Conservation (phyloP, 2,797 vertebrate genomes). For the Halcyon badia region DNA sequence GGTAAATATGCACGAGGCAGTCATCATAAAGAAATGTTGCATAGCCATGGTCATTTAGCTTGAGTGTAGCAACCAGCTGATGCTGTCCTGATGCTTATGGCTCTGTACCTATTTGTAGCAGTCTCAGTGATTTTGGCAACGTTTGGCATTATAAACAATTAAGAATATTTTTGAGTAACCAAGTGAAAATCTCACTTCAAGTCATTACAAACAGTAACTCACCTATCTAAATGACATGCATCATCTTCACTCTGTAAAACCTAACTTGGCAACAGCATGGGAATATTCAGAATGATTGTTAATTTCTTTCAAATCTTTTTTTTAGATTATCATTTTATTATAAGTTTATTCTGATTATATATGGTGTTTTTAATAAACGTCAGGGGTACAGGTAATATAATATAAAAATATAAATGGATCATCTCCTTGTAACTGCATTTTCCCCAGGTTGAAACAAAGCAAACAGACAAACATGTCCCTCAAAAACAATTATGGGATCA, state of each 20-base stretch:
- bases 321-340: not conserved
- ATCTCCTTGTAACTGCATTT: not conserved
- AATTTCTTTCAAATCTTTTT: not conserved
- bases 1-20: not conserved
- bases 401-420: not conserved
- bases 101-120: not conserved
- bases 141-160: not conserved
- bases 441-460: not conserved
- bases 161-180: not conserved
- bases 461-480: not conserved
- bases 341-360: not conserved
- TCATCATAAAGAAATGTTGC: not conserved
- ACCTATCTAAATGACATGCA: not conserved
- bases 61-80: not conserved
- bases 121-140: accelerated
- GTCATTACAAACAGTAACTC: not conserved
- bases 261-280: not conserved
- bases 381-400: not conserved
- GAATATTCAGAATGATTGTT: not conserved
- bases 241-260: accelerated
- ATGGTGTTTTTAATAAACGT: not conserved
- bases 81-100: not conserved
- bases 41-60: not conserved
- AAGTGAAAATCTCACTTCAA: not conserved
- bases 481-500: not conserved